Conservation (phyloP, 2,113 vertebrate species). For the Pionites leucogaster region DNA sequence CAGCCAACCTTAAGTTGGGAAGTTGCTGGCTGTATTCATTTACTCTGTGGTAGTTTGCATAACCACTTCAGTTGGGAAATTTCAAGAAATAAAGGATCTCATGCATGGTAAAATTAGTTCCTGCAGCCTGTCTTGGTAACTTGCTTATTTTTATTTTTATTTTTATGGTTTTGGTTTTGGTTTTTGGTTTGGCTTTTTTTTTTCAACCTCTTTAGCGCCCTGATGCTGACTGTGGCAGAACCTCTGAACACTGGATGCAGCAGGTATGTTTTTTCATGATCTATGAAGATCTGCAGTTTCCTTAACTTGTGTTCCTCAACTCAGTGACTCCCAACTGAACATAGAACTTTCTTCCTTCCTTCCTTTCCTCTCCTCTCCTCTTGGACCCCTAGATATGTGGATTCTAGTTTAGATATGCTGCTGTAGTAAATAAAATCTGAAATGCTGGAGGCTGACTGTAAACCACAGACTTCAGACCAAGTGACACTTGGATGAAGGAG, state of each 20-base stretch:
- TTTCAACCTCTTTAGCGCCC: background rate
- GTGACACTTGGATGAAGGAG: background rate
- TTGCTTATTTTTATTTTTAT: background rate
- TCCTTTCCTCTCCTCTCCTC: background rate
- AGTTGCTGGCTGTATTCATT: background rate
- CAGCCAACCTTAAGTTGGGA: background rate
- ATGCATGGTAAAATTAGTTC: background rate
- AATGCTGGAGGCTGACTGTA: background rate
- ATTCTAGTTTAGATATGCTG: background rate
- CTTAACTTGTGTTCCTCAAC: background rate
- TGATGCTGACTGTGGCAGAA: background rate
- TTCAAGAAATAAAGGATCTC: background rate
- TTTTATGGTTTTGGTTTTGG: background rate
- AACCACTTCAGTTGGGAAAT: background rate
- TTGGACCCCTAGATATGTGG: background rate
- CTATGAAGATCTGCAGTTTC: background rate
- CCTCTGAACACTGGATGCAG: background rate
- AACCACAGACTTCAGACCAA: background rate
- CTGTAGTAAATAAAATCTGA: background rate
- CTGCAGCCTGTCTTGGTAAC: background rate
- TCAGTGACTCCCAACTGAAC: background rate
- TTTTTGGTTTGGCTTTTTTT: background rate
- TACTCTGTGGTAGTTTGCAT: background rate
- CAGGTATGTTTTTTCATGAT: background rate
- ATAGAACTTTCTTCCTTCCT: background rate